Base-by-base conservation (phyloP, 2,797 vertebrate genomes). In the Apogon talboti region DNA sequence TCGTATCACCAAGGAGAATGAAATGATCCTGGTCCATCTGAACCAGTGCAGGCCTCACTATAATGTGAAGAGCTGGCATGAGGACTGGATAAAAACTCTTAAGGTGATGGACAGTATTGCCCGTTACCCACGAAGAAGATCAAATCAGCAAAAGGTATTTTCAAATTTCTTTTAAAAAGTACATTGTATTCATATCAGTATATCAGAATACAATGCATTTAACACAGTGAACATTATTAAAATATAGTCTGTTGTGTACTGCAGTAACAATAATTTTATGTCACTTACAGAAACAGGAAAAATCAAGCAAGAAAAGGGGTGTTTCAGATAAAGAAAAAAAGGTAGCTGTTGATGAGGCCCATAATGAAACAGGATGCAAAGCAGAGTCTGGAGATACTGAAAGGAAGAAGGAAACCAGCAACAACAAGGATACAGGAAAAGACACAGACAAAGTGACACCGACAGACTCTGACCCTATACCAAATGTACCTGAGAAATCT, bases 1-100 rank as follows among this genome's bases (percentile, higher is more conserved):
- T 13, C 89, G 85, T 68, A 85, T 92, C 11, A 87, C 79, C 33
- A 84, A 81, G 58, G 92, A 94, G 82, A 96, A 95, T 74, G 35
- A 66, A 18, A 43, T 53, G 50, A 80, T 93, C 49, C 80, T 83
- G 41, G 74, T 83, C 18, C 92, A 87, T 61, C 82, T 94, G 86
- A 89, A 73, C 35, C 82, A 88, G 45, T 88, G 89, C 56, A 76
- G 83, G 43, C 66, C 91, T 11, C 63, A 63, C 43, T 93, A 92
- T 82, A 86, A 67, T 49, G 68, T 86, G 50, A 82, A 65, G 37
- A 58, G 21, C 56, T 93, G 92, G 92, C 85, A 88, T 3, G 81
- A 95, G 50, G 93, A 93, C 54, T 91, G 92, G 93, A 80, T 84
- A 37, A 48, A 56, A 81, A 84, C 86, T 61, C 79, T 91, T 7